Percentiles rank a stretch among this genome's conserved stretches.
Evolutionary conservation across 2,797 vertebrate genomes (phyloP).

Genomic region (Hippocampus kuda): DNA sequence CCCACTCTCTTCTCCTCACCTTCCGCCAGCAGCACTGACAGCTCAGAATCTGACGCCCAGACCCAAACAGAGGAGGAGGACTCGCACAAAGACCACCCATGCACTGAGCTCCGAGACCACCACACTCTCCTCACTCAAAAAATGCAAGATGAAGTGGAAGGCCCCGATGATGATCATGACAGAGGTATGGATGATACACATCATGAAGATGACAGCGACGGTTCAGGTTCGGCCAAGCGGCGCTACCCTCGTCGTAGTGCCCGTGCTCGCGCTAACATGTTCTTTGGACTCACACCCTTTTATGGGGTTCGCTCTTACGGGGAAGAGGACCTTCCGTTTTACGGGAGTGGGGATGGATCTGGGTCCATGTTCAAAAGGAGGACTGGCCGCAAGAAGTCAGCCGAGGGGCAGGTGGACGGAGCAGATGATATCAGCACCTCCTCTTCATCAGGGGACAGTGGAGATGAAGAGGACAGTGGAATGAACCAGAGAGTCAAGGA

Average conservation of each 20-base stretch:
- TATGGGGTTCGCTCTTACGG: slow-evolving; percentile 95
- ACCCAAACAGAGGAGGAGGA: slow-evolving; percentile 58
- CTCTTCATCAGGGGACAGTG: slow-evolving; percentile 81
- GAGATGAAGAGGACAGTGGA: slow-evolving; percentile 66
- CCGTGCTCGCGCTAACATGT: slow-evolving; percentile 97
- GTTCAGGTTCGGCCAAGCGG: slow-evolving; percentile 83
- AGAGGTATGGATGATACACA: slow-evolving; percentile 72
- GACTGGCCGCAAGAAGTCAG: slow-evolving; percentile 77
- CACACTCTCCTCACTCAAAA: slow-evolving; percentile 38
- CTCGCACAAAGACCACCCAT: slow-evolving; percentile 38
- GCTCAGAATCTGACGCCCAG: slow-evolving; percentile 68
- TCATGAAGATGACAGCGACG: slow-evolving; percentile 80
- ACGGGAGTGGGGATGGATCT: slow-evolving; percentile 70
- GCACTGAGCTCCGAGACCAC: slow-evolving; percentile 38
- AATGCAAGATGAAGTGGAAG: slow-evolving; percentile 56
- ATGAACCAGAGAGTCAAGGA: slow-evolving; percentile 69
- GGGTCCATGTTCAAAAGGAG: slow-evolving; percentile 74
- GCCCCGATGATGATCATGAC: slow-evolving; percentile 58
- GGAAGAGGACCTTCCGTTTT: slow-evolving; percentile 91
- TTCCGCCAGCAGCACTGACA: slow-evolving; percentile 68
- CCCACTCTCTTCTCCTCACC: slow-evolving; percentile 60
- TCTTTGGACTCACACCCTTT: slow-evolving; percentile 92
- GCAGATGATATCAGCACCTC: slow-evolving; percentile 92
- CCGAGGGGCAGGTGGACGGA: slow-evolving; percentile 94
- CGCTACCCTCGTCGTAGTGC: slow-evolving; percentile 94